Conservation (phyloP, 2,888 invertebrate species). For the Epinotia ramella region DNA sequence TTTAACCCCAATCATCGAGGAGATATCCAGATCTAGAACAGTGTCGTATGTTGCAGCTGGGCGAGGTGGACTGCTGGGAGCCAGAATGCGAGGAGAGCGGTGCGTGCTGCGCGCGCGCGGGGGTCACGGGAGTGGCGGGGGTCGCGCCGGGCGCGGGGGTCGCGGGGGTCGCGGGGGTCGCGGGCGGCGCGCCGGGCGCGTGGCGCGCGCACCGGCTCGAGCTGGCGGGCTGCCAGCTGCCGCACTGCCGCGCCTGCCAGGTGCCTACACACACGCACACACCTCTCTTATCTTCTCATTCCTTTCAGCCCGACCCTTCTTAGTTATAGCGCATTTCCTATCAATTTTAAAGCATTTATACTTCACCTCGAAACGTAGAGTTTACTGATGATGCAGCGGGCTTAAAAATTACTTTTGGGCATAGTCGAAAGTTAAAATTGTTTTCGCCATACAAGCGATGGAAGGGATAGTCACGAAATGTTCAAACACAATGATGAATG, state of each 20-base stretch:
- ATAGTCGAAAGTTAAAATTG: too few relatives aligned
- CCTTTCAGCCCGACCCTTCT: neutral
- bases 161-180: conserved; percentile 90
- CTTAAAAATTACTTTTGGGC: too few relatives aligned
- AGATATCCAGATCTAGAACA: neutral
- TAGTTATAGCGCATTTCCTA: too few relatives aligned
- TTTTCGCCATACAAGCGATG: too few relatives aligned
- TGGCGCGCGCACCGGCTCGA: conserved; percentile 87
- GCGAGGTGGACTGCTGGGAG: conserved; percentile 96
- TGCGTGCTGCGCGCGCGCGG: conserved; percentile 91
- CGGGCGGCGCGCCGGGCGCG: conserved; percentile 84
- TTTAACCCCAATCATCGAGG: too few relatives aligned
- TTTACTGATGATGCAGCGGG: neutral
- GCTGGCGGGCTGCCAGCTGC: conserved; percentile 88
- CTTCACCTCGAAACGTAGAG: neutral
- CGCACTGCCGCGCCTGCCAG: conserved; percentile 87
- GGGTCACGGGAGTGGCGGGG: conserved; percentile 78
- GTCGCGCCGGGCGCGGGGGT: conserved; percentile 87
- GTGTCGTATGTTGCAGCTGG: conserved; percentile 83
- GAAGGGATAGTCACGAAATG: too few relatives aligned
- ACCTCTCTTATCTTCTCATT: conserved; percentile 1
- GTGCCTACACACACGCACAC: conserved; percentile 57
- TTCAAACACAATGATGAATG: neutral
- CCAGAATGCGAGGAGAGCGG: conserved; percentile 92
- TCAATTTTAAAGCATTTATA: too few relatives aligned